Evolutionary conservation across 2,888 invertebrate species (phyloP).

Genomic region (Poecilobothrus nobilitatus): DNA sequence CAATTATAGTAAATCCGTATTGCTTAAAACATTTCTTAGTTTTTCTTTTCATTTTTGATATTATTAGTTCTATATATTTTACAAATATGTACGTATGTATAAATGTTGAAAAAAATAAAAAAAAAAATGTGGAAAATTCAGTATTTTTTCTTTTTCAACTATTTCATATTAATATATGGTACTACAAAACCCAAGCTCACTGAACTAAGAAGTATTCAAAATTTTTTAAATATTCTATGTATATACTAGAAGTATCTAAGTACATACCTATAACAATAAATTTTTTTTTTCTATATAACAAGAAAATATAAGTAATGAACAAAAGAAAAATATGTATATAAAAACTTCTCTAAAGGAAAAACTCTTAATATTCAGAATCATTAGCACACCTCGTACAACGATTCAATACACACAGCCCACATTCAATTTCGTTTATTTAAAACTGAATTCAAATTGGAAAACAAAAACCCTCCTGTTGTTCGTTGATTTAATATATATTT

Average conservation of each 20-base stretch:
- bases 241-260: too few species aligned
- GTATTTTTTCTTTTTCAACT: background rate
- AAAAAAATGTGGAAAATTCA: too few species aligned
- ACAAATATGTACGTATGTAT: background rate
- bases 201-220: background rate
- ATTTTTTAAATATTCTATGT: background rate
- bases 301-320: too few species aligned
- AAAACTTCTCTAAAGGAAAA: background rate
- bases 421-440: background rate
- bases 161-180: too few species aligned
- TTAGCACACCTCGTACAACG: background rate
- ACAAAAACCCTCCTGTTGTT: too few species aligned
- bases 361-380: background rate
- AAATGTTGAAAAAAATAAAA: too few species aligned
- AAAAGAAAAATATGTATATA: too few species aligned
- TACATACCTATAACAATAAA: too few species aligned
- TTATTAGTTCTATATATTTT: background rate
- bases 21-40: background rate
- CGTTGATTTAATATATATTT: too few species aligned
- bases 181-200: background rate
- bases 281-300: too few species aligned
- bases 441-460: too few species aligned
- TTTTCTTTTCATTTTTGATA: background rate
- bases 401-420: background rate
- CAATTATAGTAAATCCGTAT: background rate